phyloP scores from a whole-genome alignment of 2,113 vertebrate species.

The Lepus europaeus region DNA sequence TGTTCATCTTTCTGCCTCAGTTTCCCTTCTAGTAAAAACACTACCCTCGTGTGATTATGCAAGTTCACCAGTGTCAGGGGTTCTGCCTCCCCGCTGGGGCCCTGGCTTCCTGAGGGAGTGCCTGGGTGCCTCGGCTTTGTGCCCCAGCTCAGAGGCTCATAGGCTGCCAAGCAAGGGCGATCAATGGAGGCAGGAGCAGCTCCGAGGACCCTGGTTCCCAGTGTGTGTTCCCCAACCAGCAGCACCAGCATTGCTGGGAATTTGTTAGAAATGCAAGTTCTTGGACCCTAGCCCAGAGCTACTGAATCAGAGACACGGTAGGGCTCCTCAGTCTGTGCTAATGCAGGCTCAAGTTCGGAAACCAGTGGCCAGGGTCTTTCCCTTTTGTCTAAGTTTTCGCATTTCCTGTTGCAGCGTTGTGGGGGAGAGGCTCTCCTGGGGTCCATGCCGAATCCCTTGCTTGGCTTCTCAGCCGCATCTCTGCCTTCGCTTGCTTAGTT shows the following conservation, averaged over 20 bases:
- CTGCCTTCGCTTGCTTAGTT: not conserved
- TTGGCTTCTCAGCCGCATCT: not conserved
- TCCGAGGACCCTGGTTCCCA: not conserved
- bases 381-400: not conserved
- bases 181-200: not conserved
- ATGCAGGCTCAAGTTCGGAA: not conserved
- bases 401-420: not conserved
- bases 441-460: accelerated
- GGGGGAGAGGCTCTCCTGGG: not conserved
- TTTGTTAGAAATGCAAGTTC: not conserved
- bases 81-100: accelerated
- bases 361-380: not conserved
- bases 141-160: not conserved
- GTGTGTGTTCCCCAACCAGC: not conserved
- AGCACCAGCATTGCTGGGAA: not conserved
- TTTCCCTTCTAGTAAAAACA: slow-evolving; percentile 2
- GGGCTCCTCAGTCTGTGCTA: not conserved
- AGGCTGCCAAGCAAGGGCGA: not conserved
- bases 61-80: not conserved
- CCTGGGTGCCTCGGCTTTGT: not conserved
- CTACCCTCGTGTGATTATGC: not conserved
- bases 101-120: not conserved
- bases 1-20: not conserved
- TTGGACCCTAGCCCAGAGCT: not conserved
- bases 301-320: not conserved